Percentiles rank a stretch among this genome's conserved stretches.
phyloP scores from a whole-genome alignment of 1,140 invertebrate species.

The Gryon sp. region DNA sequence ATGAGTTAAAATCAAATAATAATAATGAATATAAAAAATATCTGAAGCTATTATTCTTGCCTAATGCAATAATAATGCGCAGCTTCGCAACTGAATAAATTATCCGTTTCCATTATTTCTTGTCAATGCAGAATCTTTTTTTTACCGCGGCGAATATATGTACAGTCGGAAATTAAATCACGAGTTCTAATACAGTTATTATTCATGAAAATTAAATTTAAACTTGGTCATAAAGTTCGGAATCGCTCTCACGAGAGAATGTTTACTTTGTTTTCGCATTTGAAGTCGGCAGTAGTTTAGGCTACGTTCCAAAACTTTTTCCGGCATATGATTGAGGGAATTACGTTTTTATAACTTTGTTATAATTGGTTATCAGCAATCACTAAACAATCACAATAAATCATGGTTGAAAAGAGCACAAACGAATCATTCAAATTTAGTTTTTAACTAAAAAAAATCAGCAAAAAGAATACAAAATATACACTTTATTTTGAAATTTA shows the following conservation, averaged over 20 bases:
- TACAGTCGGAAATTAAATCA: constrained; percentile 49
- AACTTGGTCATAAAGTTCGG: constrained; percentile 58
- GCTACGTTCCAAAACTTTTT: constrained; percentile 44
- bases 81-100: constrained; percentile 23
- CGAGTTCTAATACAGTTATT: constrained; percentile 49
- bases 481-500: constrained; percentile 40
- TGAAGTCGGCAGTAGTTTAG: constrained; percentile 47
- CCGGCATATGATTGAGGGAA: constrained; percentile 7
- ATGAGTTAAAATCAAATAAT: background rate
- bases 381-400: constrained; percentile 5
- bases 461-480: constrained; percentile 8
- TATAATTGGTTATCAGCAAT: constrained; percentile 14
- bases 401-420: no score
- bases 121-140: constrained; percentile 34
- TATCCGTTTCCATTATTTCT: constrained; percentile 32
- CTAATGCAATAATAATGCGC: constrained; percentile 4
- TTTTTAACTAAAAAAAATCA: no score
- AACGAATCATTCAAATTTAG: no score
- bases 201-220: constrained; percentile 61
- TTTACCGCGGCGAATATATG: constrained; percentile 33
- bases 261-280: constrained; percentile 61
- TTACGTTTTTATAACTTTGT: constrained; percentile 15
- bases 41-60: background rate
- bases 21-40: constrained; percentile 1
- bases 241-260: constrained; percentile 57